Base-by-base conservation (phyloP, 2,797 vertebrate species). In the Tragelaphus eurycerus region DNA sequence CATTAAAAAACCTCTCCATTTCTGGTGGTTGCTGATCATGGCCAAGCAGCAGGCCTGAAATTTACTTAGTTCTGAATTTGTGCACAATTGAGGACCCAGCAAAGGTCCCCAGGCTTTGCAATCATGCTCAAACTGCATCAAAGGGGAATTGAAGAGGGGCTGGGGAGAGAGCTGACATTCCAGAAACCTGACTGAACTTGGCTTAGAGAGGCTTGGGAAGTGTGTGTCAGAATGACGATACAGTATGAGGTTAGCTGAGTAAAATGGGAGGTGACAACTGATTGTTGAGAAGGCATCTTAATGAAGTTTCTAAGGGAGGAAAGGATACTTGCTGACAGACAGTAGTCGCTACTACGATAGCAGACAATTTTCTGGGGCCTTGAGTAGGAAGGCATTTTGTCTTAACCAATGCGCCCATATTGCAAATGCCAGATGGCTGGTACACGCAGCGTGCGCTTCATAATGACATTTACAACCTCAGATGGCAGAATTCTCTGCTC, bases 301-400 rank as follows among this genome's bases (percentile, higher is more conserved):
- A 50, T 89, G 89, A 84, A 25, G 43, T 88, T 87, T 96, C 60
- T 82, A 79, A 34, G 86, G 6, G 15, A 74, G 34, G 52, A 43
- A 94, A 60, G 55, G 90, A 71, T 38, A 90, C 48, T 90, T 91
- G 43, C 55, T 95, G 88, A 92, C 91, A 89, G 62, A 90, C 21
- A 96, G 82, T 27, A 10, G 89, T 93, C 4, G 12, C 74, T 93
- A 81, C 86, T 83, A 55, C 16, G 88, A 95, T 6, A 55, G 43
- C 86, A 85, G 34, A 87, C 76, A 34, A 57, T 54, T 97, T 92
- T 86, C 95, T 92, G 48, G 83, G 86, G 78, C 84, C 67, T 52
- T 89, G 62, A 85, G 83, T 34, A 76, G 29, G 60, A 90, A 90
- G 64, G 57, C 91, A 64, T 87, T 82, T 95, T 92, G 64, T 92